Evolutionary conservation across 2,797 vertebrate genomes (phyloP).

Genomic region (Microchirus variegatus): DNA sequence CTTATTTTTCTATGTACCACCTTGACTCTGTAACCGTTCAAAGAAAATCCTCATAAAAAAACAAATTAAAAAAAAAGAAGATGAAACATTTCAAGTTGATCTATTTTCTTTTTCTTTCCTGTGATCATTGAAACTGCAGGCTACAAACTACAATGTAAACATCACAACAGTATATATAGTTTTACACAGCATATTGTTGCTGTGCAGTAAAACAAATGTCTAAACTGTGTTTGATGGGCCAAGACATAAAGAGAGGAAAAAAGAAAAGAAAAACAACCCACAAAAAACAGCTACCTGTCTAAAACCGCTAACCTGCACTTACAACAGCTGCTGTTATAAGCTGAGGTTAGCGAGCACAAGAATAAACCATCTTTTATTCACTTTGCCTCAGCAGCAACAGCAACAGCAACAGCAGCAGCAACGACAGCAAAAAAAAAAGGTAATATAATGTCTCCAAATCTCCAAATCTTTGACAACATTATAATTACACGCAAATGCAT

Average conservation of each 20-base stretch:
- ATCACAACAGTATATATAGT: neutral
- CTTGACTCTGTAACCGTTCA: too few species aligned
- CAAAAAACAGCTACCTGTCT: conserved; percentile 21
- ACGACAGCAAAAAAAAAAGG: neutral
- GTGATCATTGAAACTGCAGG: conserved; percentile 11
- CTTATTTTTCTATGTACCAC: too few species aligned
- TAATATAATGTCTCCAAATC: conserved; percentile 17
- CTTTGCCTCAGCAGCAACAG: conserved; percentile 20
- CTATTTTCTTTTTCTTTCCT: neutral
- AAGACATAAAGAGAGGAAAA: conserved; percentile 20
- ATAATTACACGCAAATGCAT: conserved; percentile 57
- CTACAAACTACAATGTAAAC: conserved; percentile 6
- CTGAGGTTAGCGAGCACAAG: conserved; percentile 25
- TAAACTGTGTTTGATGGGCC: conserved; percentile 21
- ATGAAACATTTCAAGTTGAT: too few species aligned
- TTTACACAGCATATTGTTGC: neutral
- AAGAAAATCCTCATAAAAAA: too few species aligned
- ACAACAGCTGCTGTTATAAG: conserved; percentile 31
- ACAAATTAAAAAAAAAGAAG: too few species aligned
- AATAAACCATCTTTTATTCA: conserved; percentile 41
- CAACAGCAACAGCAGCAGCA: conserved; percentile 8
- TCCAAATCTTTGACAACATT: conserved; percentile 31
- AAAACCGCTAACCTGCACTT: conserved; percentile 20
- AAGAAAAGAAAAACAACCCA: too few species aligned
- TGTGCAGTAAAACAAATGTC: neutral